Conservation (phyloP, 2,888 invertebrate genomes). For the Ochlodes sylvanus region DNA sequence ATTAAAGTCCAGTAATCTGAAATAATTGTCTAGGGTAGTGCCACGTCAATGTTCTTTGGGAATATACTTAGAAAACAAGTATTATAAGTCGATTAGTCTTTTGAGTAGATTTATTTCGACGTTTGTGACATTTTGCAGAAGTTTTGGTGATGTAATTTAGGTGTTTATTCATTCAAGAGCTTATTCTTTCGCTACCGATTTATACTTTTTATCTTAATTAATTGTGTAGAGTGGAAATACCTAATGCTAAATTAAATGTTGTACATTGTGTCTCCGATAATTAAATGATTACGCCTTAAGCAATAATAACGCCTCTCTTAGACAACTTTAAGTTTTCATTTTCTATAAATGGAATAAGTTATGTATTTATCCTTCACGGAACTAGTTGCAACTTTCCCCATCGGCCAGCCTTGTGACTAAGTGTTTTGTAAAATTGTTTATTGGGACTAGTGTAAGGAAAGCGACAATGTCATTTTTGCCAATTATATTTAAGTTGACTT, state of each 20-base stretch:
- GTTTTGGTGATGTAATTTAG: conserved; percentile 26
- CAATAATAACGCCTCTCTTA: conserved; percentile 65
- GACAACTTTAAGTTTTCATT: conserved; percentile 50
- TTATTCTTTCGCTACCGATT: conserved; percentile 33
- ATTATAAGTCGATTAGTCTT: conserved; percentile 28
- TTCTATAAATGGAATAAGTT: conserved; percentile 47
- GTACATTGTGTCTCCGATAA: conserved; percentile 58
- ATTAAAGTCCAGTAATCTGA: conserved; percentile 58
- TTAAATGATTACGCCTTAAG: conserved; percentile 61
- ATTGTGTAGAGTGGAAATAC: conserved; percentile 35
- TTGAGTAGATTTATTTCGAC: conserved; percentile 34
- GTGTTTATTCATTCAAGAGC: conserved; percentile 31
- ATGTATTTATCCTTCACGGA: conserved; percentile 43
- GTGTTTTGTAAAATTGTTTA: conserved; percentile 13
- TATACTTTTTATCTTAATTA: conserved; percentile 30
- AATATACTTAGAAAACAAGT: conserved; percentile 25
- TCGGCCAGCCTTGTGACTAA: conserved; percentile 38
- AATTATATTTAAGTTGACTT: conserved; percentile 16
- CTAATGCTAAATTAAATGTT: conserved; percentile 42
- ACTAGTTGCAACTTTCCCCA: conserved; percentile 47
- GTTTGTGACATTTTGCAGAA: conserved; percentile 25
- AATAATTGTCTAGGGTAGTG: conserved; percentile 45
- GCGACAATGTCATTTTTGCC: conserved; percentile 9
- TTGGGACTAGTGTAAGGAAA: conserved; percentile 19
- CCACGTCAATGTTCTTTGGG: conserved; percentile 29